Percentiles rank a stretch among this genome's conserved stretches.
Conservation (phyloP, 2,797 vertebrate genomes). For the Gambusia yucatana region DNA sequence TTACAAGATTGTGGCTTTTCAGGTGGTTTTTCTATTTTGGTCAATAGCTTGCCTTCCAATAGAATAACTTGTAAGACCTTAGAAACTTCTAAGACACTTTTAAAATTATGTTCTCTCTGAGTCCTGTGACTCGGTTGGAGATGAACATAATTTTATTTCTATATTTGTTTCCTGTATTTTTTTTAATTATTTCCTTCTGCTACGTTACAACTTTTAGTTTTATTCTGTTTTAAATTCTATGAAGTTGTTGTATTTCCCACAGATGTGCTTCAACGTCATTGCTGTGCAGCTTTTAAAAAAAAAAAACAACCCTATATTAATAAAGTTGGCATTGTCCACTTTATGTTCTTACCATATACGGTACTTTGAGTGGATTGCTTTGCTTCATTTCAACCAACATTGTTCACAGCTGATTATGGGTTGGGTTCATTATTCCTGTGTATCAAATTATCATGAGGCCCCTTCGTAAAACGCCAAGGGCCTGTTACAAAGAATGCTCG, state of each 20-base stretch:
- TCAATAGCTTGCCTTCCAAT: too few relatives aligned
- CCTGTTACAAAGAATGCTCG: constrained; percentile 60
- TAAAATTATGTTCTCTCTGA: neutral
- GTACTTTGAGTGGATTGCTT: constrained; percentile 17
- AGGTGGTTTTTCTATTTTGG: too few relatives aligned
- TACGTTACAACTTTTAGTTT: neutral
- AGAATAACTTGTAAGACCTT: too few relatives aligned
- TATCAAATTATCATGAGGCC: constrained; percentile 72
- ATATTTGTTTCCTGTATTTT: neutral
- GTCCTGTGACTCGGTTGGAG: neutral
- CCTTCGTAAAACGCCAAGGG: constrained; percentile 72
- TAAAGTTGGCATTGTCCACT: constrained; percentile 3
- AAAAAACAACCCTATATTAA: neutral
- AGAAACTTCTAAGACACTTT: too few relatives aligned
- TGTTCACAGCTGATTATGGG: constrained; percentile 64
- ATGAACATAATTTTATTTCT: neutral
- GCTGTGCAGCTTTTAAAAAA: constrained; percentile 10
- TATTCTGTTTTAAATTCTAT: neutral
- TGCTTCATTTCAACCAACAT: constrained; percentile 42
- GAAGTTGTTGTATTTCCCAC: neutral
- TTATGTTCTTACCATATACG: constrained; percentile 18
- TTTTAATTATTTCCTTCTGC: neutral
- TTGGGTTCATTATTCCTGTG: constrained; percentile 65
- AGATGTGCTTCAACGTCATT: neutral
- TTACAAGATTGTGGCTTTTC: too few relatives aligned